Conservation (phyloP, 1,140 invertebrate species). For the Zaprionus capensis region DNA sequence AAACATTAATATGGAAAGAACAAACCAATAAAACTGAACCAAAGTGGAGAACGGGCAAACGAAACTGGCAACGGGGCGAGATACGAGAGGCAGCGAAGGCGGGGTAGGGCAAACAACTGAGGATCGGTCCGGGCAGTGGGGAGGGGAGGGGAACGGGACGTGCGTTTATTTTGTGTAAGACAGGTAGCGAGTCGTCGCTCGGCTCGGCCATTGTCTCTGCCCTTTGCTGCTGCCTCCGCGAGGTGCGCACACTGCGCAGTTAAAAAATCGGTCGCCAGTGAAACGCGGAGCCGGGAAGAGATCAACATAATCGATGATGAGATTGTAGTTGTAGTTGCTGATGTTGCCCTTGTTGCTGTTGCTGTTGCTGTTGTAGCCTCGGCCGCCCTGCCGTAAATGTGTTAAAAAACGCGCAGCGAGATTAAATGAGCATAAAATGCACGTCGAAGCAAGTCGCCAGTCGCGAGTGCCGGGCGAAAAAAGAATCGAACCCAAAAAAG, state of each 20-base stretch:
- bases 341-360: background rate
- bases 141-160: conserved; percentile 36
- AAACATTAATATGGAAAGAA: conserved; percentile 58
- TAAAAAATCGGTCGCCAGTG: conserved; percentile 62
- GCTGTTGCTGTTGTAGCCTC: conserved; percentile 3
- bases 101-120: too few relatives aligned
- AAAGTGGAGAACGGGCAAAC: conserved; percentile 8
- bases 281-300: conserved; percentile 56
- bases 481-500: conserved; percentile 53
- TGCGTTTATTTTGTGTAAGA: conserved; percentile 81
- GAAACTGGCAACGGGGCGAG: conserved; percentile 36
- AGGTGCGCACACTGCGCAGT: conserved; percentile 64
- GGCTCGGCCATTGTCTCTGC: conserved; percentile 57
- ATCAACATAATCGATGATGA: conserved; percentile 81
- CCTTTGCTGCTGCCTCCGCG: background rate
- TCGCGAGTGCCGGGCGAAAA: conserved; percentile 20
- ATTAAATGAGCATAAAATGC: conserved; percentile 82
- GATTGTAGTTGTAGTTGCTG: conserved; percentile 44
- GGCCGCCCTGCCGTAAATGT: conserved; percentile 60
- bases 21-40: conserved; percentile 45
- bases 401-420: conserved; percentile 78
- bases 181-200: conserved; percentile 70
- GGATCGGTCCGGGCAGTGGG: background rate
- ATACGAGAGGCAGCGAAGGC: conserved; percentile 5
- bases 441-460: conserved; percentile 34